Percentiles rank a stretch among this genome's conserved stretches.
These are phyloP conservation scores for Elegia similella DNA, from an alignment of 2,888 invertebrate species.

Conservation along the genomic window DNA sequence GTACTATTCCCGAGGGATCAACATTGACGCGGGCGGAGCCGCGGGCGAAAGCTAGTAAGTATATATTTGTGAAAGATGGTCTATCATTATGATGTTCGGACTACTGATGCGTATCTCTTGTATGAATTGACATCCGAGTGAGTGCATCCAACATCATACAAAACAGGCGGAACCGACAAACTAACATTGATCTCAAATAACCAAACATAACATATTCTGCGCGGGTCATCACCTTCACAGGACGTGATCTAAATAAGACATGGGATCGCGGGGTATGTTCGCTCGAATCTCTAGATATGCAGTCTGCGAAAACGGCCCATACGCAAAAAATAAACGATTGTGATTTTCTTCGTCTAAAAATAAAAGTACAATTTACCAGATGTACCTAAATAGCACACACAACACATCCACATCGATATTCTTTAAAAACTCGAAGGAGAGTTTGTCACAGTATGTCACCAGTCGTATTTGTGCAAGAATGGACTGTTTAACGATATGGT, in stretches of 20 bases:
- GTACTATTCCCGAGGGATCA: no score
- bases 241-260: constrained; percentile 54
- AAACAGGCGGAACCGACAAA: constrained; percentile 26
- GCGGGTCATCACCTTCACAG: constrained; percentile 44
- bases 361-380: no score
- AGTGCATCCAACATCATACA: constrained; percentile 8
- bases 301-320: no score
- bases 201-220: constrained; percentile 35
- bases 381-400: no score
- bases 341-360: no score
- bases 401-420: no score
- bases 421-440: no score
- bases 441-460: no score
- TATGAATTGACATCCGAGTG: constrained; percentile 9
- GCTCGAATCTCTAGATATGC: not conserved
- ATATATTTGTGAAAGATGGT: not conserved
- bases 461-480: no score
- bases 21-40: no score
- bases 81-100: not conserved
- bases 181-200: constrained; percentile 34
- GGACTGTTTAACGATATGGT: no score
- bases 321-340: no score
- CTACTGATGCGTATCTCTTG: not conserved
- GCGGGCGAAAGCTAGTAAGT: not conserved
- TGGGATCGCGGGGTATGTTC: constrained; percentile 19